phyloP scores from a whole-genome alignment of 2,888 invertebrate species.

The Dolichopus griseipennis region DNA sequence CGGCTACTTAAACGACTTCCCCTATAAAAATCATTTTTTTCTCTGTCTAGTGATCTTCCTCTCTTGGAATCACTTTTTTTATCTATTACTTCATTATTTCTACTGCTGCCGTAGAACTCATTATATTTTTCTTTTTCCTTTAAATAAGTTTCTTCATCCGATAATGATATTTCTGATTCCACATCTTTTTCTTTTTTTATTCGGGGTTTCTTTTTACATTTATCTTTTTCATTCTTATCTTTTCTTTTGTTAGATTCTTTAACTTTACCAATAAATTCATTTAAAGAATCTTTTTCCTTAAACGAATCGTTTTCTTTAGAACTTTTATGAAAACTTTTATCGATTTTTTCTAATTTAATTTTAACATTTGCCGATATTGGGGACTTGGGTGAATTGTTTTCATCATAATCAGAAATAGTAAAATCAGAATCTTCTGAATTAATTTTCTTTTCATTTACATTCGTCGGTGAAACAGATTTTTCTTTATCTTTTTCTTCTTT shows the following conservation, averaged over 20 bases:
- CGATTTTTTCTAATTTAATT: conserved; percentile 26
- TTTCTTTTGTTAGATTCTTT: conserved; percentile 12
- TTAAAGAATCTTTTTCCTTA: not conserved
- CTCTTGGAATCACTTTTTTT: conserved; percentile 16
- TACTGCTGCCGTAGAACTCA: conserved; percentile 30
- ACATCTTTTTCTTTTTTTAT: conserved; percentile 17
- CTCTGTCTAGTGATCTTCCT: conserved; percentile 22
- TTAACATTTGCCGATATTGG: conserved; percentile 20
- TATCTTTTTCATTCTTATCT: conserved; percentile 12
- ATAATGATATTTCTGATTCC: conserved; percentile 37
- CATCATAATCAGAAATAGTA: conserved; percentile 20
- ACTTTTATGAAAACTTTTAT: not conserved
- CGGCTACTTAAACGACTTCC: conserved; percentile 18
- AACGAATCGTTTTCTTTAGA: not conserved
- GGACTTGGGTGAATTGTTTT: conserved; percentile 14
- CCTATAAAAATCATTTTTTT: conserved; percentile 19
- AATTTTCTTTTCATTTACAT: conserved; percentile 20
- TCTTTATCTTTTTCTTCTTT: conserved; percentile 29
- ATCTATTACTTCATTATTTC: conserved; percentile 14
- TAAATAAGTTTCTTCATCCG: conserved; percentile 40
- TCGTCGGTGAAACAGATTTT: conserved; percentile 13
- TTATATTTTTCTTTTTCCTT: conserved; percentile 24
- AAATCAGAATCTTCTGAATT: conserved; percentile 19
- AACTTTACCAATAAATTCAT: not conserved
- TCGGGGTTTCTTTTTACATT: conserved; percentile 12